Evolutionary conservation across 2,888 invertebrate genomes (phyloP).

Genomic region (Drosophila kuntzei): DNA sequence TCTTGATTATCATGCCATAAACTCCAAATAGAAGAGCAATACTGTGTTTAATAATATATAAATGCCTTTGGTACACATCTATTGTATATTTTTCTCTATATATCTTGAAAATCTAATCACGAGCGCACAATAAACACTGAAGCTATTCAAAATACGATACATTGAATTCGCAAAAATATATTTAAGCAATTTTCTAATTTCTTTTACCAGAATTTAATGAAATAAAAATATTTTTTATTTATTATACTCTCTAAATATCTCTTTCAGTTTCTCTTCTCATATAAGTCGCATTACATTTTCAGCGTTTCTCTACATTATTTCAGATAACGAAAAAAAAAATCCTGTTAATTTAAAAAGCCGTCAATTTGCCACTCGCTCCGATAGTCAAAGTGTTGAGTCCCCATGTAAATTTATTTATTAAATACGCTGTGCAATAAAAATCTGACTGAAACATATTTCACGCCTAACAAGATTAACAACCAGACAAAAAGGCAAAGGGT

Average conservation of each 20-base stretch:
- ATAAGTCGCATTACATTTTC: constrained; percentile 7
- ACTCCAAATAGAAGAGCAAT: no score
- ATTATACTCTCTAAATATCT: not conserved
- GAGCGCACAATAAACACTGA: no score
- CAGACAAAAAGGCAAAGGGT: constrained; percentile 2
- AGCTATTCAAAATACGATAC: no score
- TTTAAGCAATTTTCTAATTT: no score
- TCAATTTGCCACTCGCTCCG: constrained; percentile 27
- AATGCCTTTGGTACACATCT: no score
- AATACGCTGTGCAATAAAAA: constrained; percentile 44
- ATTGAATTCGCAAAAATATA: no score
- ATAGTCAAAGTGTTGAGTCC: constrained; percentile 29
- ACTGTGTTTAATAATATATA: no score
- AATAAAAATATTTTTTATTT: not conserved
- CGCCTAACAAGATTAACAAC: constrained; percentile 64
- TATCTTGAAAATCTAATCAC: no score
- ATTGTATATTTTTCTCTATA: no score
- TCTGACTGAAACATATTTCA: constrained; percentile 57
- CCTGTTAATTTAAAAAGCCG: constrained; percentile 38
- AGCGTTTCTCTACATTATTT: not conserved
- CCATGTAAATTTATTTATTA: constrained; percentile 48
- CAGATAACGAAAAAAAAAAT: constrained; percentile 20
- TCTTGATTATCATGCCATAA: no score
- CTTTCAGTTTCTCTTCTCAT: not conserved
- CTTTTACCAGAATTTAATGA: not conserved